A percentile compares a stretch with the other conserved stretches of the same genome.
These are phyloP conservation scores for Trichonephila clavata DNA, from an alignment of 1,140 invertebrate genomes.

Conservation along the genomic window DNA sequence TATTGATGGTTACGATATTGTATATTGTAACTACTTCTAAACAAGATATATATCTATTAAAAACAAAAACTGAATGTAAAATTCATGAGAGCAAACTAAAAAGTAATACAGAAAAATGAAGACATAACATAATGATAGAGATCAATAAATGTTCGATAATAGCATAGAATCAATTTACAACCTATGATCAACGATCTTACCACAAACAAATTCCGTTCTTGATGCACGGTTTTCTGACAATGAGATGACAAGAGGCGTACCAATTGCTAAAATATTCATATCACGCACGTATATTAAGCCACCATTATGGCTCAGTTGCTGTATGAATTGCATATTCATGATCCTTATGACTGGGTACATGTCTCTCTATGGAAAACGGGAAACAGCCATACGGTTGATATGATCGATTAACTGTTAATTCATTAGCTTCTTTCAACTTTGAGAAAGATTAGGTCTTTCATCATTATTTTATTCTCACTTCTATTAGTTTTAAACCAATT, in stretches of 20 bases:
- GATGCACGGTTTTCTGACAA: neutral
- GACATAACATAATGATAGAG: neutral
- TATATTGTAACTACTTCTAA: too few relatives aligned
- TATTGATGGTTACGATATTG: too few relatives aligned
- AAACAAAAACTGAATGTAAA: too few relatives aligned
- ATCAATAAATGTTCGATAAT: neutral
- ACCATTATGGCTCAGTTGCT: constrained; percentile 6
- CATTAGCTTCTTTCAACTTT: neutral
- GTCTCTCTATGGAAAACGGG: constrained; percentile 4
- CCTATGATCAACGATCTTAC: neutral
- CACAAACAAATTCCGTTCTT: constrained; percentile 13
- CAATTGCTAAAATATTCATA: constrained; percentile 28
- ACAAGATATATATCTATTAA: too few relatives aligned
- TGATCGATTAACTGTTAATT: constrained; percentile 7
- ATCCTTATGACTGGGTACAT: neutral
- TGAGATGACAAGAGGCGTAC: constrained; percentile 21
- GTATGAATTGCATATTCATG: constrained; percentile 31
- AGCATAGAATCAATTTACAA: neutral
- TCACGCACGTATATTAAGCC: constrained; percentile 10
- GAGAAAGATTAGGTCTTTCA: neutral
- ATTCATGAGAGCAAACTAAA: too few relatives aligned
- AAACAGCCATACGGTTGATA: neutral
- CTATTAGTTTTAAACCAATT: too few relatives aligned
- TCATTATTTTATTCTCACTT: neutral
- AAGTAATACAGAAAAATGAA: neutral